phyloP scores from a whole-genome alignment of 2,888 invertebrate genomes.

The Tenthredo scrophulariae region DNA sequence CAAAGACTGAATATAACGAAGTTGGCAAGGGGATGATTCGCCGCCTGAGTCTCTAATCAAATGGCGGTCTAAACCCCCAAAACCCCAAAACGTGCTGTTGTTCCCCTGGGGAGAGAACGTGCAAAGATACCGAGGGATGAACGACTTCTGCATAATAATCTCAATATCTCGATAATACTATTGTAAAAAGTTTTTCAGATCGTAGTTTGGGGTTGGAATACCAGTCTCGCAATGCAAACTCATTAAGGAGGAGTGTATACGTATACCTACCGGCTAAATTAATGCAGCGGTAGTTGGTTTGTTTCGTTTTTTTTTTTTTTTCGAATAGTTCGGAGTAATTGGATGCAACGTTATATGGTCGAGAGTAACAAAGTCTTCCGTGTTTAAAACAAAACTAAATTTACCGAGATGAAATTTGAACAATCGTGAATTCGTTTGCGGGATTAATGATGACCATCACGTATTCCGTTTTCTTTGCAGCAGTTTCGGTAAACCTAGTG shows the following conservation, averaged over 20 bases:
- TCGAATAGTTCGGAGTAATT: conserved; percentile 4
- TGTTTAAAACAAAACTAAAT: neutral
- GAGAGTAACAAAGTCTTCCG: neutral
- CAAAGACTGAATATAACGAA: conserved; percentile 44
- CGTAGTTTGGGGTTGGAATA: neutral
- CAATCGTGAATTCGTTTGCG: neutral
- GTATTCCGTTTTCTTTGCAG: neutral
- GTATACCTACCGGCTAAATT: neutral
- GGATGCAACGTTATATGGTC: neutral
- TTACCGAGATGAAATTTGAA: neutral
- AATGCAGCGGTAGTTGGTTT: neutral
- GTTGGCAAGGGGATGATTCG: conserved; percentile 43
- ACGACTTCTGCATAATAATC: conserved; percentile 44
- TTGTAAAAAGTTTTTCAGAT: neutral
- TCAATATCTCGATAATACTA: conserved; percentile 28
- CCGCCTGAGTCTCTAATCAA: conserved; percentile 64
- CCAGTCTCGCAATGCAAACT: neutral
- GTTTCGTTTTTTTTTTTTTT: conserved; percentile 19
- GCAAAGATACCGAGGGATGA: conserved; percentile 36
- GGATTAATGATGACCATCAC: neutral
- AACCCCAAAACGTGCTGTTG: conserved; percentile 52
- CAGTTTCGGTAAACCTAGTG: neutral
- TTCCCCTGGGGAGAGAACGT: conserved; percentile 59
- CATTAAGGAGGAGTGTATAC: neutral
- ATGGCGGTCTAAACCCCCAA: conserved; percentile 61